Evolutionary conservation across 1,140 invertebrate genomes (phyloP).

Genomic region (Drosophila lowei): DNA sequence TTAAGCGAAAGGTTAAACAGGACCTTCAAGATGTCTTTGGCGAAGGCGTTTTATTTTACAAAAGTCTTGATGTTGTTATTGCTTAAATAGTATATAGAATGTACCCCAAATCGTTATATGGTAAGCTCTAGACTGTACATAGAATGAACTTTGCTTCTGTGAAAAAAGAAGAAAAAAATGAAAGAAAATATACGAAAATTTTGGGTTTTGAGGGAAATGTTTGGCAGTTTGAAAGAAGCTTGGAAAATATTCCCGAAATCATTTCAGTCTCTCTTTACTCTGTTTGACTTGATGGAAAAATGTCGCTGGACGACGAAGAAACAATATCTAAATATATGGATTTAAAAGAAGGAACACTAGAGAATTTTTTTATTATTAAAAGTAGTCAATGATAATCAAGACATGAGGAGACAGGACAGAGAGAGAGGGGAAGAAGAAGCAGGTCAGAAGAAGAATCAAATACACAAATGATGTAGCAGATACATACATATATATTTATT

Average conservation of each 20-base stretch:
- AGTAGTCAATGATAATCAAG: constrained; percentile 63
- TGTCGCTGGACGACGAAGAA: constrained; percentile 74
- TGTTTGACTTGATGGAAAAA: constrained; percentile 57
- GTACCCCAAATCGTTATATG: constrained; percentile 10
- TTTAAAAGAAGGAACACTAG: constrained; percentile 13
- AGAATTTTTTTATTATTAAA: constrained; percentile 50
- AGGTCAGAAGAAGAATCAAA: background rate
- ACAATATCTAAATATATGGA: constrained; percentile 22
- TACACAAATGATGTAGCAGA: constrained; percentile 10
- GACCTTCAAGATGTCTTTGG: background rate
- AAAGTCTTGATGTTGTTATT: constrained; percentile 54
- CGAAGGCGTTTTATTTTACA: constrained; percentile 31
- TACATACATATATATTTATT: constrained; percentile 52
- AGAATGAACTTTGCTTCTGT: no score
- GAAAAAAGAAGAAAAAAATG: constrained; percentile 1
- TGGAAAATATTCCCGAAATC: background rate
- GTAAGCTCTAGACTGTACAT: constrained; percentile 61
- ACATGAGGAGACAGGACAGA: background rate
- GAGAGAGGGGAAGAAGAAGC: no score
- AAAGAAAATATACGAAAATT: background rate
- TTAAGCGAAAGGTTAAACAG: constrained; percentile 14
- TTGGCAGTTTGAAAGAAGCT: no score
- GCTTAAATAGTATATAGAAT: constrained; percentile 19
- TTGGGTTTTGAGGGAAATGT: constrained; percentile 1
- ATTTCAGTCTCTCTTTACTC: constrained; percentile 11